Percentiles rank a stretch among this genome's conserved stretches.
phyloP scores from a whole-genome alignment of 2,797 vertebrate species.

The Phataginus tetradactyla region DNA sequence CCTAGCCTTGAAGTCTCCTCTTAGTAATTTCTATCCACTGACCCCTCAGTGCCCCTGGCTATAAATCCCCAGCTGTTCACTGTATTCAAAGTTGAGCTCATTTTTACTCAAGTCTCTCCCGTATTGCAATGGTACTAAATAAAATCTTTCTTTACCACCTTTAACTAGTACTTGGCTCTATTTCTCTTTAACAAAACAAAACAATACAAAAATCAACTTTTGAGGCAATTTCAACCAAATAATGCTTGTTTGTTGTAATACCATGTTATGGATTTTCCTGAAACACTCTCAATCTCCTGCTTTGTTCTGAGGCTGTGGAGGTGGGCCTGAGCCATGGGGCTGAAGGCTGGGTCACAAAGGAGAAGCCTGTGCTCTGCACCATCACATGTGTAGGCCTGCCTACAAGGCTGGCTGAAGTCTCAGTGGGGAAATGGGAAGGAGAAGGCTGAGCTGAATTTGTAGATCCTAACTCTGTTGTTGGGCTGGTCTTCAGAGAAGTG shows the following conservation, averaged over 20 bases:
- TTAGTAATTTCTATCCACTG: not conserved
- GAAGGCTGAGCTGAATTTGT: not conserved
- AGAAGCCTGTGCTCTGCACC: not conserved
- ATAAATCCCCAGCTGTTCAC: not conserved
- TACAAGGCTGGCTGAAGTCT: not conserved
- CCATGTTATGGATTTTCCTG: not conserved
- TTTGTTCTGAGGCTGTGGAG: not conserved
- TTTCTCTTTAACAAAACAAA: not conserved
- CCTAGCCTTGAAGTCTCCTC: not conserved
- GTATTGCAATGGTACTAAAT: not conserved
- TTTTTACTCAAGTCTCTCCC: not conserved
- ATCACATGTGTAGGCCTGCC: not conserved
- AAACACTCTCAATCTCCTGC: not conserved
- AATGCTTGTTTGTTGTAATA: not conserved
- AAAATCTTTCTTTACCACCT: not conserved
- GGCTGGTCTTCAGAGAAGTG: not conserved
- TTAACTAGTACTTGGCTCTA: not conserved
- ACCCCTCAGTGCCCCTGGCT: not conserved
- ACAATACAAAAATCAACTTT: not conserved
- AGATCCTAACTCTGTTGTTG: not conserved
- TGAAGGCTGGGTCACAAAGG: not conserved
- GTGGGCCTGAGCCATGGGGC: not conserved
- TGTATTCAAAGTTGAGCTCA: not conserved
- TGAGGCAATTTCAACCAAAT: not conserved
- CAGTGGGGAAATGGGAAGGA: not conserved